Evolutionary conservation across 23 tunicate species (phyloP).

Genomic region (Diplosoma virens): DNA sequence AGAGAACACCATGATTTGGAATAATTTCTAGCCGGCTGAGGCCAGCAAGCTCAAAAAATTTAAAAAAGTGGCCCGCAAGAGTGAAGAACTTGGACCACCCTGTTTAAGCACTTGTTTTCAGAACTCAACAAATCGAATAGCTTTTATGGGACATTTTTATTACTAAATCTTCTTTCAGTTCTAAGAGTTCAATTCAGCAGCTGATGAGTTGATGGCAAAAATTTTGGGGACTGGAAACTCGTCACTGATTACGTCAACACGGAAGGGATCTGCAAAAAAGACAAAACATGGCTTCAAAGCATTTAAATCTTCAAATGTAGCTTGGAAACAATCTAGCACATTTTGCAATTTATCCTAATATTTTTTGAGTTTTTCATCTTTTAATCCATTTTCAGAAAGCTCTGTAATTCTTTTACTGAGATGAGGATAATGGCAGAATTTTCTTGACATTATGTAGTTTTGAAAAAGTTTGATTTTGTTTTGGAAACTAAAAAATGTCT

Average conservation of each 20-base stretch:
- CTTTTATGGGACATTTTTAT: conserved; percentile 44
- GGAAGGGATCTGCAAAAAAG: conserved; percentile 56
- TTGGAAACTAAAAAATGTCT: conserved; percentile 33
- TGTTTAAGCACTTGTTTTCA: conserved; percentile 57
- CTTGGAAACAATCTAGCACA: conserved; percentile 35
- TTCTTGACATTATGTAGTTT: conserved; percentile 31
- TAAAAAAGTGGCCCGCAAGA: no score
- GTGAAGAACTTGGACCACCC: no score
- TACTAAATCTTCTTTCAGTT: conserved; percentile 43
- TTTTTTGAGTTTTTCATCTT: conserved; percentile 36
- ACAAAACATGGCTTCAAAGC: conserved; percentile 46
- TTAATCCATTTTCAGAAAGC: no score
- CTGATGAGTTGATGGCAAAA: conserved; percentile 32
- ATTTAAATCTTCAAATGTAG: conserved; percentile 45
- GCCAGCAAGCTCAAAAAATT: no score
- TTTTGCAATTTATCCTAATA: conserved; percentile 56
- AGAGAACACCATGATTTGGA: no score
- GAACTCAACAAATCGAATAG: conserved; percentile 38
- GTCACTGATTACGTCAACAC: conserved; percentile 53
- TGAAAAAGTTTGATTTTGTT: conserved; percentile 43
- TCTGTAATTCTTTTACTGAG: no score
- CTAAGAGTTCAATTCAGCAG: conserved; percentile 49
- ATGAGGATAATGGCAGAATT: conserved; percentile 38
- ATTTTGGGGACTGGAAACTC: conserved; percentile 50
- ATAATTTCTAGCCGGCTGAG: no score